A percentile compares a stretch with the other conserved stretches of the same genome.
phyloP scores from a whole-genome alignment of 2,888 invertebrate species.

The Andrena hattorfiana region DNA sequence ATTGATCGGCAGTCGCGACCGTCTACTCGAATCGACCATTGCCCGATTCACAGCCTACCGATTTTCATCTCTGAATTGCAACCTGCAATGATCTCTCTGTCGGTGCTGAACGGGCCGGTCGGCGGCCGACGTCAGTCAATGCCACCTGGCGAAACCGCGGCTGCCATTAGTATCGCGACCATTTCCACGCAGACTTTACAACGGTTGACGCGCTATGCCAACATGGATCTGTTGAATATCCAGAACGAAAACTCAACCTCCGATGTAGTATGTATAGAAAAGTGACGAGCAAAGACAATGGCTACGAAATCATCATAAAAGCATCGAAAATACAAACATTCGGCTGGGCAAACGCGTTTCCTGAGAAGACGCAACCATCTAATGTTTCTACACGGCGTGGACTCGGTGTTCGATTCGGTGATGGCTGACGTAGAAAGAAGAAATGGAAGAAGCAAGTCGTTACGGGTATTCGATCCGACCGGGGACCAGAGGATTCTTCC shows the following conservation, averaged over 20 bases:
- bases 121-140: constrained; percentile 7
- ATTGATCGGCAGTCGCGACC: constrained; percentile 21
- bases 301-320: not conserved
- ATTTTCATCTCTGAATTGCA: constrained; percentile 13
- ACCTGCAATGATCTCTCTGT: constrained; percentile 1
- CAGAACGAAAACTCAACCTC: not conserved
- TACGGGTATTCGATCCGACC: not conserved
- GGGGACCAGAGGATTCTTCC: not conserved
- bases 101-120: not conserved
- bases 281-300: not conserved
- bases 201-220: not conserved
- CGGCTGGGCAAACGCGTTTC: not conserved
- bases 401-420: not conserved
- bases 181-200: constrained; percentile 9
- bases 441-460: not conserved
- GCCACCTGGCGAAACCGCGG: constrained; percentile 7
- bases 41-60: not conserved
- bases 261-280: not conserved
- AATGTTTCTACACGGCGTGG: not conserved
- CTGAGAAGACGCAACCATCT: not conserved
- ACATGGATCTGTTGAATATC: too few relatives aligned
- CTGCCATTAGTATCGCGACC: not conserved
- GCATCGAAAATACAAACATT: constrained; percentile 1
- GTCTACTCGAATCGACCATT: constrained; percentile 13
- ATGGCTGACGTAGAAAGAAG: not conserved